These are phyloP conservation scores for Ormyrus labotus DNA, from an alignment of 2,888 invertebrate genomes.

Conservation along the genomic window DNA sequence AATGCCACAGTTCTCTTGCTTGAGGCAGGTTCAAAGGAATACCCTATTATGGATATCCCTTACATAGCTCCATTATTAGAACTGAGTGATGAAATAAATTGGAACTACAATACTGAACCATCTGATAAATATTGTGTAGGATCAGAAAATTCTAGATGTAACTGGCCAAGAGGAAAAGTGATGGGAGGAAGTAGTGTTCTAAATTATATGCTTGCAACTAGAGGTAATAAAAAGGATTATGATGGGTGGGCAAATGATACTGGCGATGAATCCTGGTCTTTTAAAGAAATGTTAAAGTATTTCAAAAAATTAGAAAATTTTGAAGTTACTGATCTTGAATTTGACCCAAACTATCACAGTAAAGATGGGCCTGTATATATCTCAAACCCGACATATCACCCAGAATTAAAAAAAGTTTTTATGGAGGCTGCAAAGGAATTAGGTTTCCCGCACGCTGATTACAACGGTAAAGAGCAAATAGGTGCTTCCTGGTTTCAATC, in stretches of 20 bases:
- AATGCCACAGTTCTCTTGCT: conserved; percentile 83
- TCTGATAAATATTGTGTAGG: conserved; percentile 89
- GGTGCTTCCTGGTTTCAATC: neutral
- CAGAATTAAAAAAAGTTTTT: conserved; percentile 62
- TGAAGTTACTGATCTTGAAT: conserved; percentile 73
- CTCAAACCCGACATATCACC: conserved; percentile 77
- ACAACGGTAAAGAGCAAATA: conserved; percentile 77
- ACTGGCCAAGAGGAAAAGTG: conserved; percentile 88
- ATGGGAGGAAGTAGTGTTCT: conserved; percentile 6
- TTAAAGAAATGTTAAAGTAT: conserved; percentile 83
- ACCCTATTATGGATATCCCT: conserved; percentile 83
- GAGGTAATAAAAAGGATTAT: conserved; percentile 91
- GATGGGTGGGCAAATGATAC: conserved; percentile 87
- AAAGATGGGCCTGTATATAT: conserved; percentile 79
- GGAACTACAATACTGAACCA: conserved; percentile 91
- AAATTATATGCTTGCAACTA: conserved; percentile 89
- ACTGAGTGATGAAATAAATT: conserved; percentile 89
- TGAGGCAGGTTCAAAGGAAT: conserved; percentile 81
- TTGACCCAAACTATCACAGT: conserved; percentile 78
- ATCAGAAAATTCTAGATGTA: conserved; percentile 90
- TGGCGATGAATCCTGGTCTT: conserved; percentile 86
- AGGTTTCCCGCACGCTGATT: conserved; percentile 75
- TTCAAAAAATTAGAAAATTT: conserved; percentile 88
- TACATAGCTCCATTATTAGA: conserved; percentile 90
- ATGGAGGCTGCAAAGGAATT: conserved; percentile 76